These are phyloP conservation scores for Neomicropteryx cornuta DNA, from an alignment of 1,140 invertebrate species.

Conservation along the genomic window DNA sequence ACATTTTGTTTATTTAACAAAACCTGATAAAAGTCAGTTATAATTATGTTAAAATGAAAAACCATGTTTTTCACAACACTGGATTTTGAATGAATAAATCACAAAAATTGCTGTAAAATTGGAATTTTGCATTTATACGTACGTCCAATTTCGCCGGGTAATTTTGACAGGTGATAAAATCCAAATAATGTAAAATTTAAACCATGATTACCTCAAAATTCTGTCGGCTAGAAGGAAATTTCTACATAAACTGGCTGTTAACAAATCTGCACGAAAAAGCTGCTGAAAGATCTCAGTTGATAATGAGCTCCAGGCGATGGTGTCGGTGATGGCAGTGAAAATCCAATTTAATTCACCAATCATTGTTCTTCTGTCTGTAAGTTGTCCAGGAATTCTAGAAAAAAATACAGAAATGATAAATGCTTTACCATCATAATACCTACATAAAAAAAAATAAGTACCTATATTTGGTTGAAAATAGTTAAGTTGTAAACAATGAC, in stretches of 20 bases:
- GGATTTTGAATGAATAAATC: too few species aligned
- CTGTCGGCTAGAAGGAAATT: slow-evolving; percentile 96
- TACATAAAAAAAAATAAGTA: slow-evolving; percentile 7
- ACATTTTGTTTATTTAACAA: too few species aligned
- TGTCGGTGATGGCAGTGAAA: slow-evolving; percentile 99
- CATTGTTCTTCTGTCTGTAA: slow-evolving; percentile 93
- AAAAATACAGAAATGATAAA: slow-evolving; percentile 6
- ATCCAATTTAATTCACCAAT: slow-evolving; percentile 99
- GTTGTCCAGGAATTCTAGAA: slow-evolving; percentile 82
- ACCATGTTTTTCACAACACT: too few species aligned
- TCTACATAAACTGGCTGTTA: slow-evolving; percentile 96
- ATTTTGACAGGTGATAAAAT: too few species aligned
- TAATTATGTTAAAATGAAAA: too few species aligned
- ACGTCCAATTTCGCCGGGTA: too few species aligned
- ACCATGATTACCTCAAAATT: slow-evolving; percentile 59
- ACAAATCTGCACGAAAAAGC: slow-evolving; percentile 91
- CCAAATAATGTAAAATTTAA: too few species aligned
- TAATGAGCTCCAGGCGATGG: slow-evolving; percentile 98
- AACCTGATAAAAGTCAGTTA: too few species aligned
- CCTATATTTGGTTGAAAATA: slow-evolving; percentile 2
- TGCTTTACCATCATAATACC: slow-evolving; percentile 5
- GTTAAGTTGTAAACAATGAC: background rate
- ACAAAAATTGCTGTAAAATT: too few species aligned
- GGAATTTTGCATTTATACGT: too few species aligned
- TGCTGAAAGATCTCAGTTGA: slow-evolving; percentile 90